These are phyloP conservation scores for Diloba caeruleocephala DNA, from an alignment of 2,888 invertebrate genomes.

Conservation along the genomic window DNA sequence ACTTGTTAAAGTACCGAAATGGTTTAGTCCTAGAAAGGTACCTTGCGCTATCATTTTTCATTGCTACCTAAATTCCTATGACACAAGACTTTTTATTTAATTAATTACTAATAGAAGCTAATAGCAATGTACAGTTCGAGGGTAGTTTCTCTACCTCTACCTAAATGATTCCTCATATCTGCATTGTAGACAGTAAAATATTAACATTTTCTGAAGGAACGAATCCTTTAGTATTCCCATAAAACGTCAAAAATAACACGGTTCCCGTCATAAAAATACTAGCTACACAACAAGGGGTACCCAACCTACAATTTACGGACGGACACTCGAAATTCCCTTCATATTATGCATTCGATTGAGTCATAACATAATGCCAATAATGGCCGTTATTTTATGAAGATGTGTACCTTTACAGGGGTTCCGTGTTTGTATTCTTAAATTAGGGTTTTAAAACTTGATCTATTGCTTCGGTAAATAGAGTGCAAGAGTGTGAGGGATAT, in stretches of 20 bases:
- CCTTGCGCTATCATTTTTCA: too few relatives aligned
- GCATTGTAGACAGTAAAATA: too few relatives aligned
- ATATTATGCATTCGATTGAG: conserved; percentile 78
- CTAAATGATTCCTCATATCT: too few relatives aligned
- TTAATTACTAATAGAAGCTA: too few relatives aligned
- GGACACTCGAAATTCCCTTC: conserved; percentile 77
- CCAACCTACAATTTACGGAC: conserved; percentile 77
- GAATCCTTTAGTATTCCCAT: conserved; percentile 13
- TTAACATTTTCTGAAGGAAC: too few relatives aligned
- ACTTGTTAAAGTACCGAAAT: too few relatives aligned
- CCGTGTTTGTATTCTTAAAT: conserved; percentile 74
- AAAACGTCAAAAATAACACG: conserved; percentile 43
- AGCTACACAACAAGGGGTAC: conserved; percentile 63
- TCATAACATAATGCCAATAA: conserved; percentile 84
- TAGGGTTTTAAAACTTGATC: conserved; percentile 76
- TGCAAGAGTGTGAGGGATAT: conserved; percentile 33
- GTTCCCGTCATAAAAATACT: conserved; percentile 31
- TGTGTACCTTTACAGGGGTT: conserved; percentile 78
- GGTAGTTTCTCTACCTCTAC: too few relatives aligned
- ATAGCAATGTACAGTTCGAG: too few relatives aligned
- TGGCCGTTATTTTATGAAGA: conserved; percentile 72
- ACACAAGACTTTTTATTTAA: too few relatives aligned
- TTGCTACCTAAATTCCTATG: too few relatives aligned
- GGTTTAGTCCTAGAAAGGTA: too few relatives aligned
- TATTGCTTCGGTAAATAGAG: conserved; percentile 71